A percentile compares a stretch with the other conserved stretches of the same genome.
Evolutionary conservation across 92 coral and sea anemone species (phyloP).

Genomic region (Muricea muricata): DNA sequence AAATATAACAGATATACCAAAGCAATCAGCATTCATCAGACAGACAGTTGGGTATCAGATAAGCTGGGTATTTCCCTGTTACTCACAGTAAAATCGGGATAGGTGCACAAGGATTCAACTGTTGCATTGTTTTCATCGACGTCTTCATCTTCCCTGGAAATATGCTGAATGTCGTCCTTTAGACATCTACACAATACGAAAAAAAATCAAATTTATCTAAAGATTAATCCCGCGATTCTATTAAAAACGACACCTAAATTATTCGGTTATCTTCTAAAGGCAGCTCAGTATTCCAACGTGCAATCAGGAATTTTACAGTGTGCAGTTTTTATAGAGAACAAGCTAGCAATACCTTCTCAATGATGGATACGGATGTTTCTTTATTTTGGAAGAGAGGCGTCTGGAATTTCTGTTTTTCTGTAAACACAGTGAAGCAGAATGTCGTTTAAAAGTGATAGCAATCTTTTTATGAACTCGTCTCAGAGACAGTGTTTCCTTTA

Average conservation of each 20-base stretch:
- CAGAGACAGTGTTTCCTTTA: too few species aligned
- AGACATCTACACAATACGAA: too few species aligned
- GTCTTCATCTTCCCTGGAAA: neutral
- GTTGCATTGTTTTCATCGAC: neutral
- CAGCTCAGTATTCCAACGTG: too few species aligned
- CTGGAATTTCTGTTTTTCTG: neutral
- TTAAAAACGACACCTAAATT: too few species aligned
- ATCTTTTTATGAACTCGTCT: too few species aligned
- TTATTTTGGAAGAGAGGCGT: neutral
- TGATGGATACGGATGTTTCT: neutral
- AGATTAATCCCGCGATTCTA: too few species aligned
- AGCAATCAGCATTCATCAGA: too few species aligned
- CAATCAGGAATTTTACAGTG: too few species aligned
- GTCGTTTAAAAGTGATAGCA: neutral
- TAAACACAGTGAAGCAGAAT: neutral
- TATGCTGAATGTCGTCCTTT: neutral
- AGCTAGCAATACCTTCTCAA: neutral
- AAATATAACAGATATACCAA: too few species aligned
- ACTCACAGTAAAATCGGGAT: conserved; percentile 11
- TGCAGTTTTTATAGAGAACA: too few species aligned
- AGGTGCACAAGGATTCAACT: neutral
- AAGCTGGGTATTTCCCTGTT: neutral
- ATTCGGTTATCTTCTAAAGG: too few species aligned
- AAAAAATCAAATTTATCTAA: neutral
- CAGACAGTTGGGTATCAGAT: neutral